A percentile compares a stretch with the other conserved stretches of the same genome.
Evolutionary conservation across 2,888 invertebrate species (phyloP).

Genomic region (Diabrotica balteata): DNA sequence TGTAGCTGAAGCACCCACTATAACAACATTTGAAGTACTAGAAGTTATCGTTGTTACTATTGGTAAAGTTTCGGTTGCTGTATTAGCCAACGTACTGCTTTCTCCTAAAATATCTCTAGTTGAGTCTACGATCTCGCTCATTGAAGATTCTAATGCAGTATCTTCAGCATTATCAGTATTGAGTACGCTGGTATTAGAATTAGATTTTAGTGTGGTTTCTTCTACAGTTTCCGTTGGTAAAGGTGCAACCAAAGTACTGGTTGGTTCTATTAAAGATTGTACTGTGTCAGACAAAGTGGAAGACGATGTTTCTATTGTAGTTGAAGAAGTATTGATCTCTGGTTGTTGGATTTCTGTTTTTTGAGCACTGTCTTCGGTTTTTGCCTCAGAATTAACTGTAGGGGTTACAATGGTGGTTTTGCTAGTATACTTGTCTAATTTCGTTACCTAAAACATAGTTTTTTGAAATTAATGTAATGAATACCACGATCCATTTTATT

Average conservation of each 20-base stretch:
- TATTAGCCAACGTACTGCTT: slow-evolving; percentile 46
- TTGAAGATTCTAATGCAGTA: slow-evolving; percentile 57
- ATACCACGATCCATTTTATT: background rate
- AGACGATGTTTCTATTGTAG: background rate
- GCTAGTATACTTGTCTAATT: slow-evolving; percentile 52
- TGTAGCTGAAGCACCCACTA: background rate
- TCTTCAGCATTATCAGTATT: background rate
- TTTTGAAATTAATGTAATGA: background rate
- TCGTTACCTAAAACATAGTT: slow-evolving; percentile 35
- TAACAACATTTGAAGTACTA: background rate
- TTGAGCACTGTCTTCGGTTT: slow-evolving; percentile 21
- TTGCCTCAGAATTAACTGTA: slow-evolving; percentile 39
- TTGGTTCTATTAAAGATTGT: slow-evolving; percentile 17
- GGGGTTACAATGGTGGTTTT: slow-evolving; percentile 44
- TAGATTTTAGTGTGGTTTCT: background rate
- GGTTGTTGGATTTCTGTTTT: background rate
- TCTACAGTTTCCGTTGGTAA: background rate
- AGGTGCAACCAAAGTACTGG: slow-evolving; percentile 6
- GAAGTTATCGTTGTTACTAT: background rate
- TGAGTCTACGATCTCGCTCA: slow-evolving; percentile 55
- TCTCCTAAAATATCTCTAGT: slow-evolving; percentile 43
- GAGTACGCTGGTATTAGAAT: background rate
- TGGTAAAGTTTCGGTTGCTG: slow-evolving; percentile 57
- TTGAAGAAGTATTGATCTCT: slow-evolving; percentile 8
- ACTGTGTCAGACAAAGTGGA: background rate